Base-by-base conservation (phyloP, 2,113 vertebrate species). In the Physeter macrocephalus region DNA sequence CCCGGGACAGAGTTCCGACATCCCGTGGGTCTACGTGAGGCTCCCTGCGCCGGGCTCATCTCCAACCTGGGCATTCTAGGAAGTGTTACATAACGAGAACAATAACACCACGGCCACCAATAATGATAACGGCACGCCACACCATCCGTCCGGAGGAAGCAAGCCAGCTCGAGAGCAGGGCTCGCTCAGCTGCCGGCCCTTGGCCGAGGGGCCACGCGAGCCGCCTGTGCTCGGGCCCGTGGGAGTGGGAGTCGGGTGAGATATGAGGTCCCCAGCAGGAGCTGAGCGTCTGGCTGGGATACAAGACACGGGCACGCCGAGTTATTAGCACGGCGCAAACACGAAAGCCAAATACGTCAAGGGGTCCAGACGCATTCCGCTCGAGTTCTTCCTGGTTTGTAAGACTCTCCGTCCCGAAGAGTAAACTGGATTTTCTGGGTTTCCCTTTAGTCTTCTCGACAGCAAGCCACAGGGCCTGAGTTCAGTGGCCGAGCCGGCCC, bases 151-250 rank as follows among this genome's bases (percentile, higher is more conserved):
- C 67, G 15, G 46, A 71, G 41, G 2, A n/a, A 52, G 4, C 2
- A 0, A 5, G 4, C 0, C 0, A 52, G 72, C 25, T 3, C 5
- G 31, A 3, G 14, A 82, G 4, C 2, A 17, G 5, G 41, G 29
- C 12, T 13, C 54, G 4, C 20, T 9, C 4, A 1, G 29, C 46
- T 11, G 17, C 29, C 13, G 8, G 8, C 36, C 8, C 0, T 20
- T 15, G 14, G 3, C 1, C 11, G 31, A 69, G 52, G 20, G 80
- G 83, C 64, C 21, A 4, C 52, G 59, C 2, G 0, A 4, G 27
- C 11, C 6, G 5, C 2, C 0, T 3, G 31, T 36, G 23, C 12
- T 4, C 25, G 11, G 43, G 21, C 10, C n/a, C 4, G 3, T 29
- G 1, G 8, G 21, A 14, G 23, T 36, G 20, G 6, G 2, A 11